These are phyloP conservation scores for Agrochola lota DNA, from an alignment of 2,888 invertebrate genomes.

Conservation along the genomic window DNA sequence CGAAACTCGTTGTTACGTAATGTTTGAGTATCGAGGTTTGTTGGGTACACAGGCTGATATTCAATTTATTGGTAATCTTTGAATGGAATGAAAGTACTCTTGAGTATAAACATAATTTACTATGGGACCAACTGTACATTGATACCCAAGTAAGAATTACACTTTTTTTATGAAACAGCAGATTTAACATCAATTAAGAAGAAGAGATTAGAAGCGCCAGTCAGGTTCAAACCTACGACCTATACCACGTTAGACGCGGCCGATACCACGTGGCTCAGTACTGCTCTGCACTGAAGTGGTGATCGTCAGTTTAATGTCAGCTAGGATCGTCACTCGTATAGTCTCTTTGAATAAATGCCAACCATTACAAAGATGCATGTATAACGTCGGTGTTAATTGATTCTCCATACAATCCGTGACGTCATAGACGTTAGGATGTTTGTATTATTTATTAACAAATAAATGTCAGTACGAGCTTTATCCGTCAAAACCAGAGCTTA, in stretches of 20 bases:
- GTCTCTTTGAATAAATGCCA: not conserved
- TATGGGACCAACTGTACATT: not conserved
- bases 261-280: too few relatives aligned
- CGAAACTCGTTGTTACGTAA: conserved; percentile 38
- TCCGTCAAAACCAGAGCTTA: conserved; percentile 28
- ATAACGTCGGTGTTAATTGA: conserved; percentile 33
- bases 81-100: not conserved
- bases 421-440: conserved; percentile 28
- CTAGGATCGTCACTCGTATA: not conserved
- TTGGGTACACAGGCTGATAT: not conserved
- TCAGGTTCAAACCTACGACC: too few relatives aligned
- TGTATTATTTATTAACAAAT: conserved; percentile 33
- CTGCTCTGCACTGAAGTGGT: too few relatives aligned
- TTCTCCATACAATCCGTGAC: conserved; percentile 18
- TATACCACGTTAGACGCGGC: too few relatives aligned
- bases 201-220: too few relatives aligned
- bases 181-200: too few relatives aligned
- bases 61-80: not conserved
- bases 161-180: too few relatives aligned
- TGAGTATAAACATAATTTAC: not conserved
- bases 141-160: not conserved
- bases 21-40: conserved; percentile 21
- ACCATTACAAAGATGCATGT: conserved; percentile 1
- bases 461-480: conserved; percentile 27
- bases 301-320: not conserved